Base-by-base conservation (phyloP, 2,797 vertebrate species). In the Nyctalus aviator region DNA sequence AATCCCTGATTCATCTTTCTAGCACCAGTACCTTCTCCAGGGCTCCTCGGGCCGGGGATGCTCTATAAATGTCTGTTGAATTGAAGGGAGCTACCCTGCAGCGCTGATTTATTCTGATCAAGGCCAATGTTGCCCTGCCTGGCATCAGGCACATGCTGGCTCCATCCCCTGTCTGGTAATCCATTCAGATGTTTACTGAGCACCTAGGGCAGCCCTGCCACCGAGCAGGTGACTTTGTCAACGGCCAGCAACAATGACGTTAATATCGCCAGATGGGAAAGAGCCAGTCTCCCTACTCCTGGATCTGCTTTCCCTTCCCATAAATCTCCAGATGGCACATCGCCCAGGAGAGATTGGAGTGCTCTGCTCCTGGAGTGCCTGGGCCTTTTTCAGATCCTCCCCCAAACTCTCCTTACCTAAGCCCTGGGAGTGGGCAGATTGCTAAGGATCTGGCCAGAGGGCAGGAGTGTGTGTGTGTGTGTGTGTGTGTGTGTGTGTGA, bases 221-320 rank as follows among this genome's bases (percentile, higher is more conserved):
- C n/a, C 37, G 10, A 82, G 35, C 72, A 62, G 59, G 79, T 66
- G 76, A 64, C 83, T 96, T 55, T 83, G 85, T 66, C 84, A 73
- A 50, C n/a, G 79, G 55, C 48, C 21, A n/a, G 21, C 4, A 64
- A 59, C n/a, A 53, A 48, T 32, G 44, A 68, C 20, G 8, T 59
- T 68, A 30, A 50, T 53, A 8, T 25, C 18, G 7, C 17, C 64
- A 55, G 23, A 21, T 6, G 25, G 68, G 13, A 57, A 66, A 84
- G 20, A 93, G 48, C 41, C 41, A 35, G 20, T 57, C 37, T 66
- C 83, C 66, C 44, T 68, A 23, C 5, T 7, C 46, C 44, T 59
- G 41, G 41, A 21, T 55, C 21, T 50, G 77, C 68, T 72, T 88
- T 86, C 25, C 27, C 44, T 82, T 85, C 41, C 85, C 73, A 2